These are phyloP conservation scores for Stegodyphus mimosarum DNA, from an alignment of 1,140 invertebrate species.

Conservation along the genomic window DNA sequence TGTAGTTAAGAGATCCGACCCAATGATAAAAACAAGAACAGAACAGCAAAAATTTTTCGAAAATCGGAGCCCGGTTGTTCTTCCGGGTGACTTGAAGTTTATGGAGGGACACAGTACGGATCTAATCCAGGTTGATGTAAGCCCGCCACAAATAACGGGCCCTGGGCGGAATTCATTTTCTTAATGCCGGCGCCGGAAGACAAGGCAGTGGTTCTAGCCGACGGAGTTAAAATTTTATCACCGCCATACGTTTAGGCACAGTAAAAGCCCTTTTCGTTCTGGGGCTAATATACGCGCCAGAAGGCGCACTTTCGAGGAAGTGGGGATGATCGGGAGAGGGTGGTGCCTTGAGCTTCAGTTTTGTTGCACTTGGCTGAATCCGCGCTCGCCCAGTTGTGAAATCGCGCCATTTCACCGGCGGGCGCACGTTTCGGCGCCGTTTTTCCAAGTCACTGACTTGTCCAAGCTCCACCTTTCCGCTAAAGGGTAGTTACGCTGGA, in stretches of 20 bases:
- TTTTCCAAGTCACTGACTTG: conserved; percentile 51
- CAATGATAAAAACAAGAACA: conserved; percentile 54
- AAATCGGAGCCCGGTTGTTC: conserved; percentile 43
- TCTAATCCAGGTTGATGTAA: conserved; percentile 60
- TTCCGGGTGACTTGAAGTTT: conserved; percentile 49
- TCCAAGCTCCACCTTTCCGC: conserved; percentile 55
- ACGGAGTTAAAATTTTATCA: conserved; percentile 58
- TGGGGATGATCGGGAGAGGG: conserved; percentile 1
- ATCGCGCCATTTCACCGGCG: conserved; percentile 57
- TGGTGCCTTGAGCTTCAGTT: conserved; percentile 6
- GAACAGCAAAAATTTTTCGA: conserved; percentile 37
- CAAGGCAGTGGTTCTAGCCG: conserved; percentile 19
- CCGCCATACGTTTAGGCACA: conserved; percentile 55
- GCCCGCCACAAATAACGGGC: conserved; percentile 58
- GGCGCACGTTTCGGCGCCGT: conserved; percentile 58
- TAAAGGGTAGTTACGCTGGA: conserved; percentile 55
- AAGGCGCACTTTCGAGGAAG: conserved; percentile 38
- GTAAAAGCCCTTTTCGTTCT: conserved; percentile 52
- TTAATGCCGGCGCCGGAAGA: conserved; percentile 58
- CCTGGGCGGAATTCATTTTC: conserved; percentile 51
- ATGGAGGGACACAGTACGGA: conserved; percentile 45
- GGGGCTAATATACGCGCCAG: conserved; percentile 50
- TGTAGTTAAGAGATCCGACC: conserved; percentile 56
- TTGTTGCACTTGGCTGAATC: conserved; percentile 41
- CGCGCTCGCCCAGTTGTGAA: conserved; percentile 55